Percentiles rank a stretch among this genome's conserved stretches.
Conservation (phyloP, 2,888 invertebrate genomes). For the Trachelus iudaicus region DNA sequence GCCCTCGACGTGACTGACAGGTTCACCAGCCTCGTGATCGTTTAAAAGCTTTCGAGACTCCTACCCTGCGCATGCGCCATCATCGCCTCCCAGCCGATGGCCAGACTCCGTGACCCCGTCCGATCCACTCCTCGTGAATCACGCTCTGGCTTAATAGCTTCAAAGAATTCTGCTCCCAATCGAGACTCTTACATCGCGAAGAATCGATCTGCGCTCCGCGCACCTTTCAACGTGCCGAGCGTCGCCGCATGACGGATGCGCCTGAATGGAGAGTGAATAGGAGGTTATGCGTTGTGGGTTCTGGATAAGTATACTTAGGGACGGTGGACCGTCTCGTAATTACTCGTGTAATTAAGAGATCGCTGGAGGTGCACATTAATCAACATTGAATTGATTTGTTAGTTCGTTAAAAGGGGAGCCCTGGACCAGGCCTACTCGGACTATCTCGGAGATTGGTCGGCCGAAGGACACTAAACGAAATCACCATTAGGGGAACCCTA, state of each 20-base stretch:
- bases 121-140: slow-evolving; percentile 20
- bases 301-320: neutral
- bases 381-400: slow-evolving; percentile 60
- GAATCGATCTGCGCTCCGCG: neutral
- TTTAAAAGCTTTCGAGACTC: slow-evolving; percentile 49
- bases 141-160: slow-evolving; percentile 42
- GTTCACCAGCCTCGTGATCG: slow-evolving; percentile 46
- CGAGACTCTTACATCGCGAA: neutral
- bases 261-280: neutral
- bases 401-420: slow-evolving; percentile 40
- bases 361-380: slow-evolving; percentile 52
- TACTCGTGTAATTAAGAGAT: slow-evolving; percentile 53
- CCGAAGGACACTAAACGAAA: slow-evolving; percentile 30
- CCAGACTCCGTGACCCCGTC: neutral
- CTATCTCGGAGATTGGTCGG: neutral
- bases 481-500: slow-evolving; percentile 45
- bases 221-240: neutral
- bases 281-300: neutral
- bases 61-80: slow-evolving; percentile 14
- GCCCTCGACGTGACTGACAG: slow-evolving; percentile 52
- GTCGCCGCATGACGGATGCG: neutral
- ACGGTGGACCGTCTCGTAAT: slow-evolving; percentile 49
- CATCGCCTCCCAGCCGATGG: slow-evolving; percentile 2
- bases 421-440: neutral
- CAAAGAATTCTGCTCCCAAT: slow-evolving; percentile 26